Percentiles rank a stretch among this genome's conserved stretches.
phyloP scores from a whole-genome alignment of 2,113 vertebrate genomes.

The Scomber japonicus region DNA sequence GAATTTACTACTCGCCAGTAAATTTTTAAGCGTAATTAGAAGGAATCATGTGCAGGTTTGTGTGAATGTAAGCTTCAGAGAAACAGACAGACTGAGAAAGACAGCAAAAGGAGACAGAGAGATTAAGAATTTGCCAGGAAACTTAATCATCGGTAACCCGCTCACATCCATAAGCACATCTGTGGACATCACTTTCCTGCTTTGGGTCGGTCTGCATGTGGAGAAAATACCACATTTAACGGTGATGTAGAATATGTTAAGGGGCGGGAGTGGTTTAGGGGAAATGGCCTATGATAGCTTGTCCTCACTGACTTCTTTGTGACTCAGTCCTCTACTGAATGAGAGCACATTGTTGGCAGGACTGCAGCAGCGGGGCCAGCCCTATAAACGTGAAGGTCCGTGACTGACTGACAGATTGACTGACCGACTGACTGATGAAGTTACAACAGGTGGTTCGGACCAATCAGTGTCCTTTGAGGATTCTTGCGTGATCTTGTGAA shows the following conservation, averaged over 20 bases:
- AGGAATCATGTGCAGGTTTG: not conserved
- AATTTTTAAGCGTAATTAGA: conserved; percentile 29
- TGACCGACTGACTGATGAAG: too few species aligned
- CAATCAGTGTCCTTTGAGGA: too few species aligned
- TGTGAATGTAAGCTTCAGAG: not conserved
- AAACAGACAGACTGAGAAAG: not conserved
- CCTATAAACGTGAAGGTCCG: too few species aligned
- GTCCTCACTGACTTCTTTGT: conserved; percentile 52
- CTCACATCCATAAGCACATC: conserved; percentile 50
- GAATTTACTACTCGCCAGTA: not conserved
- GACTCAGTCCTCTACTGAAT: conserved; percentile 52
- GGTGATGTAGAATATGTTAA: conserved; percentile 30
- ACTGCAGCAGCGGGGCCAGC: too few species aligned
- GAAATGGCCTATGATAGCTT: conserved; percentile 37
- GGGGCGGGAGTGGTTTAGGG: conserved; percentile 27
- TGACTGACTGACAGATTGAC: too few species aligned
- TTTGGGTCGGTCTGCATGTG: conserved; percentile 17
- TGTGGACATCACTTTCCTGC: conserved; percentile 17
- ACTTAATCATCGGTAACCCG: conserved; percentile 23
- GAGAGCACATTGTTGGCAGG: conserved; percentile 23
- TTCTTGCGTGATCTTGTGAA: too few species aligned
- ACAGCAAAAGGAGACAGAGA: conserved; percentile 13
- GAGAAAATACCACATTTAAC: conserved; percentile 40
- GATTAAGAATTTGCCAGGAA: conserved; percentile 30
- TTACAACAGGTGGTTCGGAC: too few species aligned